A percentile compares a stretch with the other conserved stretches of the same genome.
phyloP scores from a whole-genome alignment of 2,888 invertebrate genomes.

The Drosophila anceps region DNA sequence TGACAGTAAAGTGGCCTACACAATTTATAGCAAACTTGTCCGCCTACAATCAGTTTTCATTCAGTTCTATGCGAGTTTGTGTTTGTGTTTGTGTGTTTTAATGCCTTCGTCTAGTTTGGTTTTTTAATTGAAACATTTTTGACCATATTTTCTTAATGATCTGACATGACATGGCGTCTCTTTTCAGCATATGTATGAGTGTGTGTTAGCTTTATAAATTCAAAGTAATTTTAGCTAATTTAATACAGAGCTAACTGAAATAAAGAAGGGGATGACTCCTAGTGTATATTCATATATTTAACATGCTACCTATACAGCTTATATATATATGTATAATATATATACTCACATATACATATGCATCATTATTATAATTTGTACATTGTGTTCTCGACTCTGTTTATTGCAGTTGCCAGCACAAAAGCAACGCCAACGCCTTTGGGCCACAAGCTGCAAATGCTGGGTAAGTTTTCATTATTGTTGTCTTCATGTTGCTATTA shows the following conservation, averaged over 20 bases:
- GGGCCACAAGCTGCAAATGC: slow-evolving; percentile 74
- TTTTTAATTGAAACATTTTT: slow-evolving; percentile 79
- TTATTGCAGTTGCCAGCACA: slow-evolving; percentile 64
- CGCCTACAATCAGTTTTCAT: slow-evolving; percentile 77
- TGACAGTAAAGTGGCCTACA: slow-evolving; percentile 79
- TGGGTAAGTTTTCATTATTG: slow-evolving; percentile 65
- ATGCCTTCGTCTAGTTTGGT: slow-evolving; percentile 60
- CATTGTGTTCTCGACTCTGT: slow-evolving; percentile 55
- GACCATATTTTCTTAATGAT: slow-evolving; percentile 79
- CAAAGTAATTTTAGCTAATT: slow-evolving; percentile 69
- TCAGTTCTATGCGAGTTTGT: slow-evolving; percentile 35
- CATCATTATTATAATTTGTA: slow-evolving; percentile 74
- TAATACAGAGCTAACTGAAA: slow-evolving; percentile 58
- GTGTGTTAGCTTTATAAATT: slow-evolving; percentile 51
- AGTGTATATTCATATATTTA: slow-evolving; percentile 17
- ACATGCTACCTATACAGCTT: slow-evolving; percentile 19
- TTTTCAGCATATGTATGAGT: slow-evolving; percentile 12
- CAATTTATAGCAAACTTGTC: slow-evolving; percentile 80
- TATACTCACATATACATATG: slow-evolving; percentile 20
- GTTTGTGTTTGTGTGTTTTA: slow-evolving; percentile 32
- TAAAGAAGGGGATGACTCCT: slow-evolving; percentile 9
- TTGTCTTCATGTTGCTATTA: slow-evolving; percentile 44
- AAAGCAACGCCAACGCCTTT: slow-evolving; percentile 64
- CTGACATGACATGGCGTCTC: slow-evolving; percentile 77
- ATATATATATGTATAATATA: slow-evolving; percentile 14